Evolutionary conservation across 2,888 invertebrate genomes (phyloP).

Genomic region (Blastobasis lacticolella): DNA sequence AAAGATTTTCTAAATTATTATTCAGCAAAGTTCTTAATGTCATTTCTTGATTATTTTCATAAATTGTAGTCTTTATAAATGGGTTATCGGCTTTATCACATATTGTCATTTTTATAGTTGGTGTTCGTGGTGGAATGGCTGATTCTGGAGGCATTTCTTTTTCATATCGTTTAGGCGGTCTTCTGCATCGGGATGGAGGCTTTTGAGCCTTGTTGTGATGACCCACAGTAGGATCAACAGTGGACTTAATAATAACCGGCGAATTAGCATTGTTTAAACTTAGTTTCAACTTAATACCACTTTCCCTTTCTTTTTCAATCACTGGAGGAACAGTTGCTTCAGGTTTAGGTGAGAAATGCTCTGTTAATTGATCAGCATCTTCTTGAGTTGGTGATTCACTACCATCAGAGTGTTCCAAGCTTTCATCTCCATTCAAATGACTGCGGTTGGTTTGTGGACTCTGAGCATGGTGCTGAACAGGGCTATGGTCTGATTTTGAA

Average conservation of each 20-base stretch:
- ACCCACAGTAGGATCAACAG: slow-evolving; percentile 64
- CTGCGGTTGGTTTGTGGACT: slow-evolving; percentile 25
- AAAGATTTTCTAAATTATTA: slow-evolving; percentile 46
- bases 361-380: slow-evolving; percentile 28
- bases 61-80: slow-evolving; percentile 63
- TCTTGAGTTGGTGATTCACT: slow-evolving; percentile 45
- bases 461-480: slow-evolving; percentile 23
- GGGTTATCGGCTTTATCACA: slow-evolving; percentile 67
- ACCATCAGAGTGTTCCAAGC: slow-evolving; percentile 45
- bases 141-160: slow-evolving; percentile 32
- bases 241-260: slow-evolving; percentile 66
- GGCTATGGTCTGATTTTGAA: slow-evolving; percentile 31
- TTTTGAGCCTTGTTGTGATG: slow-evolving; percentile 43
- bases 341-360: slow-evolving; percentile 23
- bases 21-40: slow-evolving; percentile 49
- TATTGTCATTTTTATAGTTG: slow-evolving; percentile 67
- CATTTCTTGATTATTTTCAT: slow-evolving; percentile 56
- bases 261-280: slow-evolving; percentile 66
- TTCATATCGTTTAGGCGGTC: slow-evolving; percentile 64
- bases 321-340: slow-evolving; percentile 30
- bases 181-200: slow-evolving; percentile 50
- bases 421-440: slow-evolving; percentile 53
- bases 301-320: slow-evolving; percentile 46
- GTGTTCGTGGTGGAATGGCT: slow-evolving; percentile 31
- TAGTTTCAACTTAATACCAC: slow-evolving; percentile 64